Percentiles rank a stretch among this genome's conserved stretches.
Conservation (phyloP, 1,140 invertebrate genomes). For the Stratiolaelaps scimitus region DNA sequence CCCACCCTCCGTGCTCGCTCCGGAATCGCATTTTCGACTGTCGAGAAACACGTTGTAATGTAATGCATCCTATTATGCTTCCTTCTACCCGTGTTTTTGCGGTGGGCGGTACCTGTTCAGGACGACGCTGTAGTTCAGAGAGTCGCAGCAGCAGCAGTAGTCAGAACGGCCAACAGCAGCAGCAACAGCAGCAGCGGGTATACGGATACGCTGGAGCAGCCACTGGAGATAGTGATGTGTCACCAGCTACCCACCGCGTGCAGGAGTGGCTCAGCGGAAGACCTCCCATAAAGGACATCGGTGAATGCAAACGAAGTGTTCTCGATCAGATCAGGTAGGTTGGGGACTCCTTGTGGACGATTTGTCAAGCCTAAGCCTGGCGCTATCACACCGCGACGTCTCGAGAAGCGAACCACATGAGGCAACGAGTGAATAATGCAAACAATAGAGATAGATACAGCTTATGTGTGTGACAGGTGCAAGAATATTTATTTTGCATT, state of each 20-base stretch:
- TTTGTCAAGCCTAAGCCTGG: neutral
- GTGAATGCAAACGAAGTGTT: slow-evolving; percentile 21
- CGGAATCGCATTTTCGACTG: no score
- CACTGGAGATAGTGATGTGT: neutral
- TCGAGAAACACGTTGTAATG: no score
- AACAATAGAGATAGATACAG: no score
- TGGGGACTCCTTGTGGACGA: neutral
- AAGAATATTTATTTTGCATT: no score
- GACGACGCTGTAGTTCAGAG: slow-evolving; percentile 26
- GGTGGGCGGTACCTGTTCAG: neutral
- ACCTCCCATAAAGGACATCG: slow-evolving; percentile 17
- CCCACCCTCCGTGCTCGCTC: no score
- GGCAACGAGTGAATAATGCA: no score
- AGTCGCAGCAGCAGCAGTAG: neutral
- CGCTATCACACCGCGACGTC: no score
- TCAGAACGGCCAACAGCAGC: neutral
- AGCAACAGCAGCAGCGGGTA: neutral
- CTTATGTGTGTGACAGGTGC: no score
- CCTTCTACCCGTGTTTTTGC: no score
- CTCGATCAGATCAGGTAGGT: slow-evolving; percentile 24
- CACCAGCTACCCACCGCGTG: slow-evolving; percentile 11
- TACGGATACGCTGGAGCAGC: slow-evolving; percentile 6
- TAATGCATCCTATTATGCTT: no score
- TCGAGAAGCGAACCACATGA: no score
- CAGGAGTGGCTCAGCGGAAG: slow-evolving; percentile 25